Conservation (phyloP, 2,113 vertebrate species). For the Scomber scombrus region DNA sequence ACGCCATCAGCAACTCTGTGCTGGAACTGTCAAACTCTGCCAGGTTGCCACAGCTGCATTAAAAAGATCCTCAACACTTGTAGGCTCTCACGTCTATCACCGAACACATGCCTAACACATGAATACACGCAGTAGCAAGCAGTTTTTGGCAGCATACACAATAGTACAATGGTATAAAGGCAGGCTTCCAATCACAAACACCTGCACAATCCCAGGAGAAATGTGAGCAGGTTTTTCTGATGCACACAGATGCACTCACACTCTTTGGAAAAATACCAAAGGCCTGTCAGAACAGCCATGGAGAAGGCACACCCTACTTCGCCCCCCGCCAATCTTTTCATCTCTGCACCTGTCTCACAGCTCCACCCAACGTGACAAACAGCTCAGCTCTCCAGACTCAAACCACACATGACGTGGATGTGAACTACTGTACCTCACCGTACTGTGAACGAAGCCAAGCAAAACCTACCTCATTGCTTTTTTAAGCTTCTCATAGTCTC, state of each 20-base stretch:
- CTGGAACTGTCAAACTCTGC: slow-evolving; percentile 37
- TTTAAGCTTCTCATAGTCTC: slow-evolving; percentile 34
- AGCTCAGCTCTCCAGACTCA: slow-evolving; percentile 38
- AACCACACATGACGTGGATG: slow-evolving; percentile 34
- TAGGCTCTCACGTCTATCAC: slow-evolving; percentile 47
- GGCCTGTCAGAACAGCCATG: slow-evolving; percentile 79
- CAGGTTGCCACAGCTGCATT: slow-evolving; percentile 5
- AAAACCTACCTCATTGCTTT: slow-evolving; percentile 35
- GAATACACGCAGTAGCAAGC: slow-evolving; percentile 7
- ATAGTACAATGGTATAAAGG: slow-evolving; percentile 37
- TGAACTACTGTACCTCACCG: slow-evolving; percentile 14
- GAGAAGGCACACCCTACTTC: slow-evolving; percentile 60
- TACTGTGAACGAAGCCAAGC: slow-evolving; percentile 18
- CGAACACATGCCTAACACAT: slow-evolving; percentile 14
- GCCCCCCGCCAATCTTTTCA: slow-evolving; percentile 67
- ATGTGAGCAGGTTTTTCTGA: slow-evolving; percentile 48
- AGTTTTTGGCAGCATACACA: neutral
- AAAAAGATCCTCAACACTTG: slow-evolving; percentile 34
- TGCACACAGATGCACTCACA: slow-evolving; percentile 6
- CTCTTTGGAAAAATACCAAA: slow-evolving; percentile 77
- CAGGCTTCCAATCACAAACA: slow-evolving; percentile 51
- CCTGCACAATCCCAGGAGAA: slow-evolving; percentile 62
- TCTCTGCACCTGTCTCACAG: slow-evolving; percentile 72
- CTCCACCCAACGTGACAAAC: slow-evolving; percentile 66
- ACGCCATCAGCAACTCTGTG: neutral